Evolutionary conservation across 2,797 vertebrate species (phyloP), one percentile per base, ranked within the genome.

Genomic region (Hoplostethus mediterraneus): DNA sequence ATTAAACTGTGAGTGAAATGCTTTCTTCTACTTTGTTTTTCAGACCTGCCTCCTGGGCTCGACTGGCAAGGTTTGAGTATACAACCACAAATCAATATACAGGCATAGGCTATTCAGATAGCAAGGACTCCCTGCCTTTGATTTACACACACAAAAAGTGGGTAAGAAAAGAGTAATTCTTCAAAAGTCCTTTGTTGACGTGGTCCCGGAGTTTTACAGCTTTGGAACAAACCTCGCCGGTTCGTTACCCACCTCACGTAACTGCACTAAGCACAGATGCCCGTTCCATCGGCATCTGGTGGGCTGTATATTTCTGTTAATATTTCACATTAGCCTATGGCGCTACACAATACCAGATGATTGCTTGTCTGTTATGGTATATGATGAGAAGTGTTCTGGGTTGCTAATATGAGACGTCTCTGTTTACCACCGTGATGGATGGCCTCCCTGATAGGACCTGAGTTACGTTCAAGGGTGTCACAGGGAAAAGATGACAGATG

Each of bases 361-460:
- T 93, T 90, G 88, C 90, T 91, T 91, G 90, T 93, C 92, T 92
- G 90, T 92, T 93, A 91, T 90, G 86, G 81, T 94, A 91, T 90
- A 91, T 90, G 91, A 93, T 89, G 92, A 93, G 90, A 87, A 91
- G 91, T 90, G 90, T 93, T 93, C 75, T 9, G 83, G 85, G 83
- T 88, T 78, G 87, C 90, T 93, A 93, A 93, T 92, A 91, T 89
- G 89, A 93, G 92, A 94, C 89, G 91, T 94, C 93, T 93, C 92
- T 93, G 92, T 94, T 93, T 94, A 94, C 90, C 85, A 86, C 86
- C 87, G 87, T 93, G 93, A 94, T 93, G 91, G 93, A 94, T 94
- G 89, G 91, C 86, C 90, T 92, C 85, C 81, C 89, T 92, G 89
- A 93, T 93, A 83, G 90, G 85, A 92, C 86, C 86, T 87, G 92